Evolutionary conservation across 2,888 invertebrate genomes (phyloP), one percentile per base, ranked within the genome.

Genomic region (Zygaena filipendulae): DNA sequence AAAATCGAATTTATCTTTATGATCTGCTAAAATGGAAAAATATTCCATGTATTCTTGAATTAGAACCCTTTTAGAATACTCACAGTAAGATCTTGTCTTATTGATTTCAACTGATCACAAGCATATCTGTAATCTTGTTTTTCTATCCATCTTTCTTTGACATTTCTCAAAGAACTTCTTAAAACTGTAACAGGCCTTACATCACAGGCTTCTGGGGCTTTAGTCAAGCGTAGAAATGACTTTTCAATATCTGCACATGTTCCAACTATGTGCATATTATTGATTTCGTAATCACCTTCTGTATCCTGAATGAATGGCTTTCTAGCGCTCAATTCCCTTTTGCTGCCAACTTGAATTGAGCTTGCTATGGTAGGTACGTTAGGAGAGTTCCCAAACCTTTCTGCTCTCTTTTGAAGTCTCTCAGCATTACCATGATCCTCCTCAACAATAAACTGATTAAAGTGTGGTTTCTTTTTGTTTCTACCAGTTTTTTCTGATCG

Each of bases 71-170:
- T n/a, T n/a, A n/a, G n/a, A n/a, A n/a, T n/a, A n/a, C 86, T 84
- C 70, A 96, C 98, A 38, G 98, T 99, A 49, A 99, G 84, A 85
- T 99, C 99, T 81, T 99, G 99, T 47, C 99, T 82, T 44, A 99
- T 97, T 5, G 97, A 97, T 74, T 99, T 98, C 32, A 99, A 82
- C 74, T 99, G 99, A 83, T 98, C 97, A 81, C 97, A 98, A 35
- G 95, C 92, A 82, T 96, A 98, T 71, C 87, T 88, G 72, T 99
- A 99, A 77, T 99, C 97, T 57, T 90, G 90, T 52, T 90, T 92
- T 32, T 86, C 83, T 41, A 89, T 84, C 96, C 98, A 99, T 51
- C 90, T 88, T 23, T 87, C 84, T 71, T 97, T 95, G 7, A 98
- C 97, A 81, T 92, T 90, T 56, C 85, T 86, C 52, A 99, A 82